These are phyloP conservation scores for Litocranius walleri DNA, from an alignment of 2,113 vertebrate genomes.

Conservation along the genomic window DNA sequence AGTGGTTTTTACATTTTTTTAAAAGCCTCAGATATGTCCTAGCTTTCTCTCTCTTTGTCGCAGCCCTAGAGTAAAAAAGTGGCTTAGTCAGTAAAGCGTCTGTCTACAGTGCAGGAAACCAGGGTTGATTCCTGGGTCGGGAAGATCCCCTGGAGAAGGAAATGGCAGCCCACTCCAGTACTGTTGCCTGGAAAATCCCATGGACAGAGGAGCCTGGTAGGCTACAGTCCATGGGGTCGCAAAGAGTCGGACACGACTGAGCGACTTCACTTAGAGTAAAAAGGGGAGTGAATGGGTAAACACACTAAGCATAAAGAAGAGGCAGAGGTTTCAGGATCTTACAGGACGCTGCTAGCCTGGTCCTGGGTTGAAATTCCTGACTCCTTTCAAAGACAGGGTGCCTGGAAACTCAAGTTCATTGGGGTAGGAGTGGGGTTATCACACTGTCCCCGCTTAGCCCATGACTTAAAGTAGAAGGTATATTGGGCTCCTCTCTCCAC, in stretches of 20 bases:
- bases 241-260: too few relatives aligned
- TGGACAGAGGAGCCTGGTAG: too few relatives aligned
- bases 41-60: not conserved
- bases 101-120: too few relatives aligned
- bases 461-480: not conserved
- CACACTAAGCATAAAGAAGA: not conserved
- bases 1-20: conserved; percentile 22
- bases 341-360: not conserved
- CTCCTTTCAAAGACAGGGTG: not conserved
- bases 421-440: not conserved
- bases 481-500: not conserved
- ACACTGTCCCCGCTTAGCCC: not conserved
- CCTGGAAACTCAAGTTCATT: not conserved
- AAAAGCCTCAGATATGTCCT: not conserved
- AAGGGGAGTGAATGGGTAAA: not conserved
- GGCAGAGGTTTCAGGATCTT: not conserved
- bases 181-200: too few relatives aligned
- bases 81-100: too few relatives aligned
- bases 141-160: too few relatives aligned
- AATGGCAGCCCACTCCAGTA: too few relatives aligned
- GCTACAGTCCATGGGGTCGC: too few relatives aligned
- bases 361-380: not conserved
- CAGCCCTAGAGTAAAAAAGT: not conserved
- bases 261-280: not conserved
- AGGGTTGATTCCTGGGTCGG: too few relatives aligned